A percentile compares a stretch with the other conserved stretches of the same genome.
phyloP scores from a whole-genome alignment of 2,113 vertebrate genomes.

The Canis aureus region DNA sequence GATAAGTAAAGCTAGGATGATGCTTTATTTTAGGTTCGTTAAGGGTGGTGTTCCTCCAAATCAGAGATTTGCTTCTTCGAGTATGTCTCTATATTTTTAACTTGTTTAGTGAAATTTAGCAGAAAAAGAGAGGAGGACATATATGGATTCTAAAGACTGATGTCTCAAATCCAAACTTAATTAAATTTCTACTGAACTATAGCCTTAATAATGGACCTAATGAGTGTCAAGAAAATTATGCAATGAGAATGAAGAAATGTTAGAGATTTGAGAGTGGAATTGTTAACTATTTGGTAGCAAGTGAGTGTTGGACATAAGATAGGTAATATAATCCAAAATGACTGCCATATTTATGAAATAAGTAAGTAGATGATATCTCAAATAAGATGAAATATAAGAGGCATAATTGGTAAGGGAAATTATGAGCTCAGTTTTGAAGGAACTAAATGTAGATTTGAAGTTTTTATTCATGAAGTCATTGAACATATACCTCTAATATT shows the following conservation, averaged over 20 bases:
- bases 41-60: neutral
- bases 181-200: neutral
- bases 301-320: neutral
- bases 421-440: neutral
- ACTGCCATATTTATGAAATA: neutral
- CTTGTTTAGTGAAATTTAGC: neutral
- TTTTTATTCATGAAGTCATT: neutral
- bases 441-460: neutral
- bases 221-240: neutral
- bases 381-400: neutral
- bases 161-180: neutral
- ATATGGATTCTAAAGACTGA: neutral
- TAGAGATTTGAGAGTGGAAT: neutral
- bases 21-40: neutral
- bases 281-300: neutral
- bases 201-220: neutral
- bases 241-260: neutral
- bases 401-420: neutral
- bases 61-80: neutral
- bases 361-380: neutral
- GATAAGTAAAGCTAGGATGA: neutral
- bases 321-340: neutral
- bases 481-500: neutral
- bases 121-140: neutral
- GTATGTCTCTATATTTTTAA: neutral